Conservation (phyloP, 2,888 invertebrate genomes). For the Phengaris alcon region DNA sequence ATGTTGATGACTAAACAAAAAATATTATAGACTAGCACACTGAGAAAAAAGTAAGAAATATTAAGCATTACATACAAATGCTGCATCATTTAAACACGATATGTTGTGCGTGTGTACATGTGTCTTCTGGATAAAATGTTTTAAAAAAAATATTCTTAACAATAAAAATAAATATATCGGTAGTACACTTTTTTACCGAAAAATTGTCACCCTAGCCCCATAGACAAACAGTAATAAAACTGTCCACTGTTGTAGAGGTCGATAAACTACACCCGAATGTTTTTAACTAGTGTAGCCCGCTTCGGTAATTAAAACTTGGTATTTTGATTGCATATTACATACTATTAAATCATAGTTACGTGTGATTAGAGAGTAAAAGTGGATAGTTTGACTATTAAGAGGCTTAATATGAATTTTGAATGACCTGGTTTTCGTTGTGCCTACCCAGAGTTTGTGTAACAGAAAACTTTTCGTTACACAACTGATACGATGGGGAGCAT, state of each 20-base stretch:
- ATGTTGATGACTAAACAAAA: too few species aligned
- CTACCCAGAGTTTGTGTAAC: too few species aligned
- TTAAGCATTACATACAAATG: too few species aligned
- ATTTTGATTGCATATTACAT: conserved; percentile 19
- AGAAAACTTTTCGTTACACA: too few species aligned
- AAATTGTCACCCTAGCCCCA: conserved; percentile 28
- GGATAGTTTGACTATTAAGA: neutral
- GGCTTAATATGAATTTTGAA: neutral
- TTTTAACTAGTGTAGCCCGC: conserved; percentile 32
- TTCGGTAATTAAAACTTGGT: conserved; percentile 25
- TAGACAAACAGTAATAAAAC: conserved; percentile 34
- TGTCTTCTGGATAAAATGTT: too few species aligned
- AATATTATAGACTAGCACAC: too few species aligned
- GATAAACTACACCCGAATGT: conserved; percentile 38
- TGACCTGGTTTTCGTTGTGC: neutral
- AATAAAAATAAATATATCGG: too few species aligned
- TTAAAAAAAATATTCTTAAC: too few species aligned
- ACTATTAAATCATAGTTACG: neutral
- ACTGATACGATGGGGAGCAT: too few species aligned
- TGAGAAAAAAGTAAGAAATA: too few species aligned
- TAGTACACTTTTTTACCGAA: neutral
- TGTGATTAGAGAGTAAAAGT: neutral
- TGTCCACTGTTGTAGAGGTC: conserved; percentile 39
- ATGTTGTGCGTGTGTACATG: too few species aligned
- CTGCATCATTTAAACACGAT: too few species aligned